Evolutionary conservation across 2,113 vertebrate species (phyloP).

Genomic region (Chionis minor): DNA sequence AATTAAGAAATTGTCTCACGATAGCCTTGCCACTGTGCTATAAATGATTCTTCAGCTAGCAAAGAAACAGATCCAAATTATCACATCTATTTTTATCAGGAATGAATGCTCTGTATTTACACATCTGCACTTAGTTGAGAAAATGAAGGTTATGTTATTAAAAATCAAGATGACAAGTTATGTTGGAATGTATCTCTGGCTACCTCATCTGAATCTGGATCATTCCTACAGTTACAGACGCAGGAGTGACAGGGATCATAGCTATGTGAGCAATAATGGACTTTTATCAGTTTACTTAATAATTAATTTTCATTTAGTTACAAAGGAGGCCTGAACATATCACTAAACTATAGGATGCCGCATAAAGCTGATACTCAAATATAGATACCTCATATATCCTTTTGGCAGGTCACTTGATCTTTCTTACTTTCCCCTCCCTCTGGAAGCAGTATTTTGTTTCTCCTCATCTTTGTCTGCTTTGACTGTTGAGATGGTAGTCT

Average conservation of each 20-base stretch:
- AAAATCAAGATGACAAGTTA: not conserved
- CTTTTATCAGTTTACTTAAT: not conserved
- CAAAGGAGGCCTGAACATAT: not conserved
- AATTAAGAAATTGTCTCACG: not conserved
- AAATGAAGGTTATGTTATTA: not conserved
- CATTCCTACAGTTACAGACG: not conserved
- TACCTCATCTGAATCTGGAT: not conserved
- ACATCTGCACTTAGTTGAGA: not conserved
- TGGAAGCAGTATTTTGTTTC: not conserved
- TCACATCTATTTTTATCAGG: not conserved
- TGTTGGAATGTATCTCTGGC: not conserved
- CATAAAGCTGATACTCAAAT: not conserved
- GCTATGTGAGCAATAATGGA: not conserved
- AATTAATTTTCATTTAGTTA: not conserved
- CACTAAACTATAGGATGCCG: not conserved
- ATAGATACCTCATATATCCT: not conserved
- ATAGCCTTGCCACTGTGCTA: accelerated
- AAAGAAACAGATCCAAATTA: not conserved
- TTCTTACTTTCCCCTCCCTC: not conserved
- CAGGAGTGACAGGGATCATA: not conserved
- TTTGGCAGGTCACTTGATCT: not conserved
- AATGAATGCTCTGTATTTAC: not conserved
- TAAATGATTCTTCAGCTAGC: not conserved
- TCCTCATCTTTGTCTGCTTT: not conserved
- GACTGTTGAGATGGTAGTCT: not conserved